phyloP scores from a whole-genome alignment of 2,113 vertebrate species.

The Eudyptes chrysolophus region DNA sequence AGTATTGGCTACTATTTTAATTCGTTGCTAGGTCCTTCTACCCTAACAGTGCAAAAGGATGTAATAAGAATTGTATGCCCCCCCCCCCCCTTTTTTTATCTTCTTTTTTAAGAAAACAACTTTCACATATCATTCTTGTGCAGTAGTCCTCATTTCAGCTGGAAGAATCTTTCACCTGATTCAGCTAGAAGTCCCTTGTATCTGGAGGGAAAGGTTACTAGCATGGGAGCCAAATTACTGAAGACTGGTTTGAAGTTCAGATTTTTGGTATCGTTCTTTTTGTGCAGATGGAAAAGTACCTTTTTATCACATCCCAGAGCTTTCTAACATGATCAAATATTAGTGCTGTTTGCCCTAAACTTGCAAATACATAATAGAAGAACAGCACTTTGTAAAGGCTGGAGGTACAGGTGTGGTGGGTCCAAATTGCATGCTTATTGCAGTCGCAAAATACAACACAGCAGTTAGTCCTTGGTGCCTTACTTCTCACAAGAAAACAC shows the following conservation, averaged over 20 bases:
- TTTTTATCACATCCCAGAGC: neutral
- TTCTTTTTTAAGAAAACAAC: neutral
- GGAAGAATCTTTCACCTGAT: neutral
- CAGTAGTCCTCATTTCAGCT: neutral
- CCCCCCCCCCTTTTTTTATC: no score
- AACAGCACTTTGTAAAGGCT: rapidly evolving
- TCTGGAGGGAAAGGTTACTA: neutral
- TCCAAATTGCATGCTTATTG: neutral
- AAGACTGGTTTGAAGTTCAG: neutral
- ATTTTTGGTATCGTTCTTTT: neutral
- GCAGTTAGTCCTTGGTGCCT: neutral
- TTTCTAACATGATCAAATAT: neutral
- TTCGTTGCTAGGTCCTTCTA: neutral
- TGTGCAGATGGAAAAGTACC: neutral
- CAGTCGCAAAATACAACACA: neutral
- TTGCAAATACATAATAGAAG: neutral
- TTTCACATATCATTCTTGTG: neutral
- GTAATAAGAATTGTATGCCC: neutral
- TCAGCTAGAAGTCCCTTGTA: neutral
- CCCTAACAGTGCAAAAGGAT: neutral
- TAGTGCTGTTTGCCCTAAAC: neutral
- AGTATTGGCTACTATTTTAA: neutral
- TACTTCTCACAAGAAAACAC: neutral
- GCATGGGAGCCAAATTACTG: neutral
- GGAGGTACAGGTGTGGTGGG: neutral